These are phyloP conservation scores for Lepus townsendii DNA, from an alignment of 2,797 vertebrate species.

Conservation along the genomic window DNA sequence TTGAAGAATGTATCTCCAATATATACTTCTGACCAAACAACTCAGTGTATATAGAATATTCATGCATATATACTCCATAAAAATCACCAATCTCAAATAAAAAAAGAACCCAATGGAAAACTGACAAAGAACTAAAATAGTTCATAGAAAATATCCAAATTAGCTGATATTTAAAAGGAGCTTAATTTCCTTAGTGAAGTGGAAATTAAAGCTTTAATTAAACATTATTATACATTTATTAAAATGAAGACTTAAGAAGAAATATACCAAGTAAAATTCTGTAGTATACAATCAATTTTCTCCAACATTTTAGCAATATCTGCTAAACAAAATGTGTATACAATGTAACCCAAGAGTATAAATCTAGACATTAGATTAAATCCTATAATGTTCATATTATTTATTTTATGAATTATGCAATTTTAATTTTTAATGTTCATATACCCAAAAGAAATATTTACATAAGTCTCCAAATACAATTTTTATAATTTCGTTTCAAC, in stretches of 20 bases:
- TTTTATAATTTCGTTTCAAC: too few species aligned
- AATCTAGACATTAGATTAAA: background rate
- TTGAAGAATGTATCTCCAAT: background rate
- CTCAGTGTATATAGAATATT: background rate
- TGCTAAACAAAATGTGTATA: background rate
- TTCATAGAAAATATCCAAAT: background rate
- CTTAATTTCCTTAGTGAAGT: background rate
- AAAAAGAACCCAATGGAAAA: constrained; percentile 1
- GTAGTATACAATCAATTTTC: background rate
- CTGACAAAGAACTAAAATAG: background rate
- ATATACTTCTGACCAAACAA: background rate
- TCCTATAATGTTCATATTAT: background rate
- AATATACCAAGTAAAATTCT: background rate
- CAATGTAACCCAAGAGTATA: background rate
- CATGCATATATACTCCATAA: background rate
- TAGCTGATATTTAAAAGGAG: background rate
- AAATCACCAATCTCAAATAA: background rate
- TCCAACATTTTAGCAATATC: background rate
- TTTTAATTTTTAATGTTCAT: background rate
- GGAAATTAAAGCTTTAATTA: background rate
- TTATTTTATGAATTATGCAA: background rate
- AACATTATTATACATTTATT: background rate
- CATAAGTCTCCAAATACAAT: background rate
- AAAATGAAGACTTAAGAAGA: background rate
- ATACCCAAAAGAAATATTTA: background rate